A percentile compares a stretch with the other conserved stretches of the same genome.
phyloP scores from a whole-genome alignment of 2,888 invertebrate species.

The Girardia tigrina region DNA sequence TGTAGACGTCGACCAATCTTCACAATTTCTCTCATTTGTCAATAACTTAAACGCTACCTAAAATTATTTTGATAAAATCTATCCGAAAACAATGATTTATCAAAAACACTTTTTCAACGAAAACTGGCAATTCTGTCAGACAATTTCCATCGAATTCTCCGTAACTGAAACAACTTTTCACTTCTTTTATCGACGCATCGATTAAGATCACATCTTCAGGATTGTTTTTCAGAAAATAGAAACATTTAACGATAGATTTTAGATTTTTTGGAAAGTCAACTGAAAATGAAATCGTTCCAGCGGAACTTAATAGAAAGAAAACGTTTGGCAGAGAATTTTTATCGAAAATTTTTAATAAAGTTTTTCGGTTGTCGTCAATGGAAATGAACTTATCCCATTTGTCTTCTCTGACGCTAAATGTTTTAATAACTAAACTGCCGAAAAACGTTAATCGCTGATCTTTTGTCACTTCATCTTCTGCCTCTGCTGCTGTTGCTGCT shows the following conservation, averaged over 20 bases:
- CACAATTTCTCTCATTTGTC: neutral
- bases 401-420: slow-evolving; percentile 55
- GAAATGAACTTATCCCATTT: slow-evolving; percentile 65
- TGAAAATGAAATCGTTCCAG: neutral
- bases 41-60: neutral
- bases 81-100: too few species aligned
- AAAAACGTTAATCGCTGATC: slow-evolving; percentile 29
- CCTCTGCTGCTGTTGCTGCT: neutral
- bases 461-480: slow-evolving; percentile 25
- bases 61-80: too few species aligned
- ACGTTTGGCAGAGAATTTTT: neutral
- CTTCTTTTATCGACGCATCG: neutral
- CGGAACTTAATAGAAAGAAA: slow-evolving; percentile 5
- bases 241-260: neutral
- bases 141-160: neutral
- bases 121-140: neutral
- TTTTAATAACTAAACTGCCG: slow-evolving; percentile 18
- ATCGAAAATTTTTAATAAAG: neutral
- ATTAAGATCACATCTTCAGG: neutral
- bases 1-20: slow-evolving; percentile 3
- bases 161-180: neutral
- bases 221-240: slow-evolving; percentile 1
- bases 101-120: neutral
- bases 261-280: slow-evolving; percentile 2
- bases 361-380: slow-evolving; percentile 27